phyloP scores from a whole-genome alignment of 1,140 invertebrate species.

The Mesaphorura yosii region DNA sequence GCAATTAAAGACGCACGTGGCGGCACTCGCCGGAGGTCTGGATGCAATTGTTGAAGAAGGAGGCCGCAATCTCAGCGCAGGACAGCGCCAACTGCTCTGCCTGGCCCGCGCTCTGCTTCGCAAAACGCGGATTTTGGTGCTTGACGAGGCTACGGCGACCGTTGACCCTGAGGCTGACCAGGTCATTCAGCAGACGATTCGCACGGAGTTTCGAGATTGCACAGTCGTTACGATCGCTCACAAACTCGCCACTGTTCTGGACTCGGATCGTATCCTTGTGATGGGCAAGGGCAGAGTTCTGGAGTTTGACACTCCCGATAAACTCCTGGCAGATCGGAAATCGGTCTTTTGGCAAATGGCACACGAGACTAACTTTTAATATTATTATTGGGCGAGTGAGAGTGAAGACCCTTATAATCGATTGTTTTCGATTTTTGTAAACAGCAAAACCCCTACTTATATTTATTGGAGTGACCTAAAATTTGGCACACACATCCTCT shows the following conservation, averaged over 20 bases:
- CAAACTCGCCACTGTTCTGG: constrained; percentile 40
- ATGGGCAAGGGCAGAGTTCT: constrained; percentile 38
- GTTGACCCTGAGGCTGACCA: constrained; percentile 87
- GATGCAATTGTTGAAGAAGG: no score
- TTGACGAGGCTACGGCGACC: constrained; percentile 90
- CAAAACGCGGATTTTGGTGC: constrained; percentile 53
- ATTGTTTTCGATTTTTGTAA: no score
- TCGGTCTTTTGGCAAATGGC: constrained; percentile 38
- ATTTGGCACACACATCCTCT: no score
- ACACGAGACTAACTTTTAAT: no score
- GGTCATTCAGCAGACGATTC: constrained; percentile 47
- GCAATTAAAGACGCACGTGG: not conserved
- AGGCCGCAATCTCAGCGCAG: no score
- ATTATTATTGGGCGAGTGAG: no score
- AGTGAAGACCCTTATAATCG: no score
- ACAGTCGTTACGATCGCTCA: constrained; percentile 47
- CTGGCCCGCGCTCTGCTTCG: constrained; percentile 56
- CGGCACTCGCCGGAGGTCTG: not conserved
- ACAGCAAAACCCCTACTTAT: no score
- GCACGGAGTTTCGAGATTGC: constrained; percentile 23
- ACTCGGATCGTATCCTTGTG: constrained; percentile 34
- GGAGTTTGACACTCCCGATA: constrained; percentile 39
- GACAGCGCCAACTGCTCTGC: constrained; percentile 61
- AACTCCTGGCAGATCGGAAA: constrained; percentile 34
- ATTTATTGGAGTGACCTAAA: no score